Base-by-base conservation (phyloP, 1,140 invertebrate genomes). In the Drosophila burlai region DNA sequence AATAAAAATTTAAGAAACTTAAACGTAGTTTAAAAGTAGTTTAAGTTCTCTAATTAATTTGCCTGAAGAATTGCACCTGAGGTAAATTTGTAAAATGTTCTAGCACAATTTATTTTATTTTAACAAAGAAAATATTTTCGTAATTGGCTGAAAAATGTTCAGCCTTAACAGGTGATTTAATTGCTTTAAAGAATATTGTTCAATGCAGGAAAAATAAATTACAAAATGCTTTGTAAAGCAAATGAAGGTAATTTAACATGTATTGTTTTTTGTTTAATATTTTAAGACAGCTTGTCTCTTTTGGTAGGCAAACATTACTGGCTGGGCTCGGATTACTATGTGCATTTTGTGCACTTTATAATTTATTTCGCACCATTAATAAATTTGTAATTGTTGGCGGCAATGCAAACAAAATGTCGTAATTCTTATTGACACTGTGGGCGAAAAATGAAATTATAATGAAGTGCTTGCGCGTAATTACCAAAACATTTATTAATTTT, bases 361-460 rank as follows among this genome's bases (percentile, higher is more conserved):
- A 75, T 76, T 75, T 76, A 66, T 65, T 74, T 75, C 6, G 10
- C 61, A 38, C 45, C 60, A 76, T 74, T 76, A 74, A 65, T 64
- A 59, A 74, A 64, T 73, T 52, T 74, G 49, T 76, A 74, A 50
- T 76, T 76, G 43, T 64, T 76, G 50, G 59, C 52, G 43, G 60
- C 46, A 69, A 54, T 36, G 66, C 24, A 69, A 69, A 69, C 38
- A 69, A 76, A 65, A 74, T 58, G 59, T 64, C 52, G 71, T 76
- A 74, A 76, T 74, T 58, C 63, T 58, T 76, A 73, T 76, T 76
- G 73, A 74, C 73, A 76, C 68, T 75, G 42, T 63, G 43, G 54
- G 57, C 26, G 67, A 62, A 52, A 73, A 73, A 75, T 75, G 42
- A 63, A 75, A 75, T 57, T 75, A 75, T 75, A 75, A 75, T 74